A percentile compares a stretch with the other conserved stretches of the same genome.
These are phyloP conservation scores for Tachysurus vachellii DNA, from an alignment of 2,113 vertebrate genomes.

Conservation along the genomic window DNA sequence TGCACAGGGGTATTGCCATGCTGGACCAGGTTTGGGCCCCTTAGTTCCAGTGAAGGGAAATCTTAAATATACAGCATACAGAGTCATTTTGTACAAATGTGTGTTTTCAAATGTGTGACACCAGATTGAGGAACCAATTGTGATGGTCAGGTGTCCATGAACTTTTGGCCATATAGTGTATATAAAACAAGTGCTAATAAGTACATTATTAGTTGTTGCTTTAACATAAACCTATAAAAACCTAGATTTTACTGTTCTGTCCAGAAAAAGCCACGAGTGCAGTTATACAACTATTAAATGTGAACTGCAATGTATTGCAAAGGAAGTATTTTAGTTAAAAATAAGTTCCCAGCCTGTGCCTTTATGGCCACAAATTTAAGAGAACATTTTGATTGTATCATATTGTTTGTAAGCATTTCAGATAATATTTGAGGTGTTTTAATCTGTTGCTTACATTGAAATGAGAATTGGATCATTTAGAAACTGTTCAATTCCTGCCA, in stretches of 20 bases:
- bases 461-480: not conserved
- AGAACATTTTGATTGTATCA: not conserved
- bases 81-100: not conserved
- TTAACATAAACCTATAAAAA: not conserved
- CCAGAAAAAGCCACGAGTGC: not conserved
- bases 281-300: not conserved
- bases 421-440: not conserved
- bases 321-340: not conserved
- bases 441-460: not conserved
- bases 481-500: not conserved
- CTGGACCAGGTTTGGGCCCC: not conserved
- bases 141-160: not conserved
- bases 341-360: not conserved
- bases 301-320: not conserved
- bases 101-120: not conserved
- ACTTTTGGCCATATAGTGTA: not conserved
- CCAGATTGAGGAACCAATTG: not conserved
- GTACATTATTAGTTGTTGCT: not conserved
- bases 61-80: not conserved
- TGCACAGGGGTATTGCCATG: not conserved
- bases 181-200: not conserved
- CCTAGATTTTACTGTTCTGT: not conserved
- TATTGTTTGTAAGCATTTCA: not conserved
- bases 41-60: not conserved
- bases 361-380: not conserved